phyloP scores from a whole-genome alignment of 2,113 vertebrate genomes.

The Melanerpes aurifrons region DNA sequence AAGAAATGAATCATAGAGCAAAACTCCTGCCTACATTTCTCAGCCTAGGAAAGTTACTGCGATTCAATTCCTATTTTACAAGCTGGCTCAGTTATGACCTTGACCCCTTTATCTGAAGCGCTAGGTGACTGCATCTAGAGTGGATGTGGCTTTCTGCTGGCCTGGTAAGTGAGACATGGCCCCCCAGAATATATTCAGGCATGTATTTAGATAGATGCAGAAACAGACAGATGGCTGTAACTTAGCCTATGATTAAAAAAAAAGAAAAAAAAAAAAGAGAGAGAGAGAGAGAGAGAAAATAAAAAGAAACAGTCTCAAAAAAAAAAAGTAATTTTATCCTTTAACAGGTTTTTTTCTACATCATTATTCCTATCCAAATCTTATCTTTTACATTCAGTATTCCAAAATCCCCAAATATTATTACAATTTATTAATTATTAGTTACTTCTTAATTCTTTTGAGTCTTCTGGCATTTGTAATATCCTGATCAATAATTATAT shows the following conservation, averaged over 20 bases:
- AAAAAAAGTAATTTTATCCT: neutral
- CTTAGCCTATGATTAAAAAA: constrained; percentile 36
- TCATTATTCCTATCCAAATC: neutral
- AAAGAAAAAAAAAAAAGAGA: neutral
- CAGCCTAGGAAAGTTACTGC: constrained; percentile 56
- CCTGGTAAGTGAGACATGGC: constrained; percentile 32
- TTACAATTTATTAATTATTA: constrained; percentile 51
- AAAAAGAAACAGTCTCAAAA: neutral
- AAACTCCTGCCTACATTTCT: constrained; percentile 54
- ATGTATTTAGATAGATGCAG: constrained; percentile 19
- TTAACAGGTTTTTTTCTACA: neutral
- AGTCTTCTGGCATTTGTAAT: neutral
- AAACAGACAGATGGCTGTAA: constrained; percentile 28
- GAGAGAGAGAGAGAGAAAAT: too few relatives aligned
- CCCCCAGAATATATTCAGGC: neutral
- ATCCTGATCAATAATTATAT: neutral
- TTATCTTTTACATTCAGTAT: neutral
- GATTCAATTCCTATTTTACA: constrained; percentile 48
- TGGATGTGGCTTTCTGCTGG: constrained; percentile 12
- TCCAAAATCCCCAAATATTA: neutral
- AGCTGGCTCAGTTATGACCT: constrained; percentile 51
- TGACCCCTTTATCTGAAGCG: constrained; percentile 59
- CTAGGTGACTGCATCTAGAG: constrained; percentile 46
- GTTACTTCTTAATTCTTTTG: constrained; percentile 35
- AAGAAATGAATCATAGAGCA: constrained; percentile 63